Percentiles rank a stretch among this genome's conserved stretches.
These are phyloP conservation scores for Botia almorhae DNA, from an alignment of 2,797 vertebrate genomes.

Conservation along the genomic window DNA sequence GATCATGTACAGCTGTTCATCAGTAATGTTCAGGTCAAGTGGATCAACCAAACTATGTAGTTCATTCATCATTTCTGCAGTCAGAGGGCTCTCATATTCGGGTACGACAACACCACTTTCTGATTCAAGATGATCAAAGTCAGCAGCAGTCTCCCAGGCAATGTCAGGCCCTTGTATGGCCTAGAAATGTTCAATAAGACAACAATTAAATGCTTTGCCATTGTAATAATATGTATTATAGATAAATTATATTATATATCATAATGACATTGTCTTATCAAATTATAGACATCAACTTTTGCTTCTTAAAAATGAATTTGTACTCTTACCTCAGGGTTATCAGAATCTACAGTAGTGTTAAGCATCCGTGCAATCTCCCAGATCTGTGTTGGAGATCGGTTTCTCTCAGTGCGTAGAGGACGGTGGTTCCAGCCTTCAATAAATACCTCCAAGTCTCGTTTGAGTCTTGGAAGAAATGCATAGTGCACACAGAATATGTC, in stretches of 20 bases:
- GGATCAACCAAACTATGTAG: conserved; percentile 1
- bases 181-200: neutral
- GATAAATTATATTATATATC: no score
- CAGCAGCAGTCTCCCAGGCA: neutral
- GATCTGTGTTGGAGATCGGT: neutral
- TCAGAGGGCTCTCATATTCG: neutral
- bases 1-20: no score
- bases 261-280: no score
- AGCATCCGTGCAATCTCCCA: neutral
- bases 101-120: conserved; percentile 1
- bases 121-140: neutral
- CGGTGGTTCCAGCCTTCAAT: conserved; percentile 12
- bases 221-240: no score
- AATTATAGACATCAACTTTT: no score
- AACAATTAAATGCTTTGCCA: neutral
- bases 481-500: conserved; percentile 13
- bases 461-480: neutral
- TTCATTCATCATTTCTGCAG: neutral
- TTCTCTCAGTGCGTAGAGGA: neutral
- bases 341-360: neutral
- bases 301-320: no score
- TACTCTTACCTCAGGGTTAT: no score
- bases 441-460: conserved; percentile 19
- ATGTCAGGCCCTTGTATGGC: neutral
- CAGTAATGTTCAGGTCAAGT: no score